phyloP scores from a whole-genome alignment of 2,888 invertebrate genomes.

The Stenodema calcarata region DNA sequence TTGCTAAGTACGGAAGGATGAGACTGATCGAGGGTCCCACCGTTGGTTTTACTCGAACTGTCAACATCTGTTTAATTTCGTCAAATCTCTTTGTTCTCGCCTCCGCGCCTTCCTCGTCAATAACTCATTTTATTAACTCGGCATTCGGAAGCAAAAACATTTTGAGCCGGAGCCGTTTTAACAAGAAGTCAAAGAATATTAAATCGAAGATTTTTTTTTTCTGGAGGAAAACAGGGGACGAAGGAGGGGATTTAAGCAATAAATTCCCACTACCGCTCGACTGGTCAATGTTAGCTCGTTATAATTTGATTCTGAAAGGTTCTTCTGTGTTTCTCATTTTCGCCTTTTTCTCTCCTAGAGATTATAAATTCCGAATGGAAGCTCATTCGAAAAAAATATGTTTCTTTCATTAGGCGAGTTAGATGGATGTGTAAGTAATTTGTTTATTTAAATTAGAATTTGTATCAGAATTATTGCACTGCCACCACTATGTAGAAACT shows the following conservation, averaged over 20 bases:
- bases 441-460: no score
- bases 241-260: constrained; percentile 7
- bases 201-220: not conserved
- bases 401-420: no score
- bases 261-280: constrained; percentile 44
- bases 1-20: not conserved
- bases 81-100: constrained; percentile 29
- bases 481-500: no score
- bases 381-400: no score
- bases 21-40: not conserved
- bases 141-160: constrained; percentile 11
- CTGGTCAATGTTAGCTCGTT: constrained; percentile 41
- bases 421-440: no score
- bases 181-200: constrained; percentile 30
- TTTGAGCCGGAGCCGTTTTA: not conserved
- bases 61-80: constrained; percentile 46
- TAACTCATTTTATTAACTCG: constrained; percentile 41
- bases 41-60: constrained; percentile 42
- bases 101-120: not conserved
- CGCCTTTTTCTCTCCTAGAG: not conserved
- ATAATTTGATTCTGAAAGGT: constrained; percentile 38
- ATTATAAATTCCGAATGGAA: not conserved
- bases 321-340: constrained; percentile 26
- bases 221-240: not conserved
- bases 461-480: no score